Base-by-base conservation (phyloP, 2,797 vertebrate genomes). In the Liparis tanakae region DNA sequence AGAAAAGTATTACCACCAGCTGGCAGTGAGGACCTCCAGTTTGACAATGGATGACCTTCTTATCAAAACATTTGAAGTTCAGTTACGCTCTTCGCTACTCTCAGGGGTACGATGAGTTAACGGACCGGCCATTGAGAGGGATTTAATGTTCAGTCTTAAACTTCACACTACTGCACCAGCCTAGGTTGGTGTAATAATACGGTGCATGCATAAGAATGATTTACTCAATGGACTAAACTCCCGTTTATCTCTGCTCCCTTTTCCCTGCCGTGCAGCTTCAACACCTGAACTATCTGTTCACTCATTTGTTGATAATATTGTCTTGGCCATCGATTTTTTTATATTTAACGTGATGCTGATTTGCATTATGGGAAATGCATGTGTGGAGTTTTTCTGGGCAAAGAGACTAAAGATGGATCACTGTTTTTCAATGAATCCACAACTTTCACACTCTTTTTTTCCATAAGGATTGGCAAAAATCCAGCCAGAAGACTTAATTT, bases 1-100 rank as follows among this genome's bases (percentile, higher is more conserved):
- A 54, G 20, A n/a, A 36, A 46, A 57, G 46, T 46, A 41, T 68
- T 44, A 51, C 41, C 81, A 39, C 13, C 58, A 46, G 2, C 17
- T 65, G 64, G 51, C 77, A 71, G 57, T 37, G 25, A 88, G 67
- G 56, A 53, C 10, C 17, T 55, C 33, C 41, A 9, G 18, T 6
- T 54, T 22, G 56, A 46, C 46, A 66, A 10, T 36, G 25, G 50
- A n/a, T 33, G 79, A 79, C 59, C 64, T n/a, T 72, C 12, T 75
- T 79, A 69, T 69, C 66, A 86, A 85, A 84, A 71, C 1, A 57
- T 80, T 85, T 73, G 44, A 74, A 72, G 66, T 74, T 67, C 69
- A 74, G 64, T 81, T 68, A 70, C 1, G 33, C 36, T 58, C 76
- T 22, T 53, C 17, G 51, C 34, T 67, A 5, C 61, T 43, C 76